phyloP scores from a whole-genome alignment of 2,113 vertebrate species.

The Tringa solitaria region DNA sequence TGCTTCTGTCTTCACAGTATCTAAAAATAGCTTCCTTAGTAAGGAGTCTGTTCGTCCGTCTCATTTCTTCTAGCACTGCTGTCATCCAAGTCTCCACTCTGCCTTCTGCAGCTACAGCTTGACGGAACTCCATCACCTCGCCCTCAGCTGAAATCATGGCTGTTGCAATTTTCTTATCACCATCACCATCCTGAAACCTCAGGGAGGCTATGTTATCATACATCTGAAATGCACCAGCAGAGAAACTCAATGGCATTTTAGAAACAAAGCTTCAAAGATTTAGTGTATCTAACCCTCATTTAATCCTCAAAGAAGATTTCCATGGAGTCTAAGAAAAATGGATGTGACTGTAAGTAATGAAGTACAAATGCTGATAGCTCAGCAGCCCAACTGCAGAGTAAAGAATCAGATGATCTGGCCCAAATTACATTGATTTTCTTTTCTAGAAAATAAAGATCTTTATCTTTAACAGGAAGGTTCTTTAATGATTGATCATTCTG shows the following conservation, averaged over 20 bases:
- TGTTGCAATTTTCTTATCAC: constrained; percentile 75
- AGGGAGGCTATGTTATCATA: constrained; percentile 92
- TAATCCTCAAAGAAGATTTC: not conserved
- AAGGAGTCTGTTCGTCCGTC: constrained; percentile 86
- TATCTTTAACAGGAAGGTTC: not conserved
- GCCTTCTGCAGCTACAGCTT: constrained; percentile 79
- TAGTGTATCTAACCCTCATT: not conserved
- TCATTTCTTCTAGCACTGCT: constrained; percentile 86
- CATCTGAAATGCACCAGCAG: constrained; percentile 78
- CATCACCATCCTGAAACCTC: constrained; percentile 77
- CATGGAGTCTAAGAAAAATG: not conserved
- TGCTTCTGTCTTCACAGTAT: constrained; percentile 86
- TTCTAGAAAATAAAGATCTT: not conserved
- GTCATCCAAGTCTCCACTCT: constrained; percentile 97
- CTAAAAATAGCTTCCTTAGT: constrained; percentile 94
- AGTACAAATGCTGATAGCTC: not conserved
- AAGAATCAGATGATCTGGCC: not conserved
- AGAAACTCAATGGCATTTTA: not conserved
- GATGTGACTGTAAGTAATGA: not conserved
- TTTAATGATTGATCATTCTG: not conserved
- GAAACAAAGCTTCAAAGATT: not conserved
- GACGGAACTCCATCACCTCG: constrained; percentile 88
- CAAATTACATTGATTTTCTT: not conserved
- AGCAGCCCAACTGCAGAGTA: not conserved
- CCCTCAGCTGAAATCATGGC: constrained; percentile 94